A percentile compares a stretch with the other conserved stretches of the same genome.
phyloP scores from a whole-genome alignment of 1,140 invertebrate species.

The Drosophila suzukii region DNA sequence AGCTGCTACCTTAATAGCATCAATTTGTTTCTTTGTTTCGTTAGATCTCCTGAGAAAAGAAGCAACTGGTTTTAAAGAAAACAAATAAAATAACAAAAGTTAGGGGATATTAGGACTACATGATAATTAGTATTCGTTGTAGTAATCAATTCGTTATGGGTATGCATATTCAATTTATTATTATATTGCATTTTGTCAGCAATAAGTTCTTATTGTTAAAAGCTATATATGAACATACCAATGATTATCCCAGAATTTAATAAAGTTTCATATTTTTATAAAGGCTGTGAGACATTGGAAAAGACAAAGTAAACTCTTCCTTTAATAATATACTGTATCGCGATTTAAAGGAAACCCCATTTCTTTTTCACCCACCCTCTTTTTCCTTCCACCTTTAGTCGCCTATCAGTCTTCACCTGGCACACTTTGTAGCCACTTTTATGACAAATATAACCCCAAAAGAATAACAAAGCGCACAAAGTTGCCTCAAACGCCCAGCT shows the following conservation, averaged over 20 bases:
- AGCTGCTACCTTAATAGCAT: constrained; percentile 8
- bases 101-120: background rate
- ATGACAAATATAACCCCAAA: constrained; percentile 68
- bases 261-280: too few species aligned
- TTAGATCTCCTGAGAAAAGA: background rate
- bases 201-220: too few species aligned
- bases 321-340: background rate
- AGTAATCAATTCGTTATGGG: too few species aligned
- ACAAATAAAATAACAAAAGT: background rate
- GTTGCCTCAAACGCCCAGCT: constrained; percentile 42
- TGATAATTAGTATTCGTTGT: too few species aligned
- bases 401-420: constrained; percentile 41
- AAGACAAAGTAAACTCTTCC: too few species aligned
- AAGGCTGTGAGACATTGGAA: too few species aligned
- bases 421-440: constrained; percentile 79
- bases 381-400: constrained; percentile 12
- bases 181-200: too few species aligned
- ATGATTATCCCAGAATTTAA: too few species aligned
- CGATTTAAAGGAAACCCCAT: background rate
- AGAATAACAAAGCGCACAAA: constrained; percentile 40
- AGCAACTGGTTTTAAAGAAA: background rate
- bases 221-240: too few species aligned
- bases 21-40: background rate
- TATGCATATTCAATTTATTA: too few species aligned
- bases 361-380: background rate